These are phyloP conservation scores for Fulica atra DNA, from an alignment of 2,113 vertebrate genomes.

Conservation along the genomic window DNA sequence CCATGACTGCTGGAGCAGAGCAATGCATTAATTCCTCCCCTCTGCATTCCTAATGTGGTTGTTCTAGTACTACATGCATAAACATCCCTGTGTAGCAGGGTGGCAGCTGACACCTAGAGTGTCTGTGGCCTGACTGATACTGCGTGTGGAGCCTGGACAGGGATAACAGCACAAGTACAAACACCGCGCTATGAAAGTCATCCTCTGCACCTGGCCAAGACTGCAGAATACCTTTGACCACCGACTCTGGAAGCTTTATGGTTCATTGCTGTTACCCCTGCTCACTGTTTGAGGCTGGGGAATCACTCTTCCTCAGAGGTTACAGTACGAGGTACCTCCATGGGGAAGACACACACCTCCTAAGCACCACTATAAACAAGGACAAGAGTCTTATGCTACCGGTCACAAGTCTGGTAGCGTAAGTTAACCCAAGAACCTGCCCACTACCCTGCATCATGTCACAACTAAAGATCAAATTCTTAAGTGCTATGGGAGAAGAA, in stretches of 20 bases:
- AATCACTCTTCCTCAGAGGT: background rate
- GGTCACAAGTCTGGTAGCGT: background rate
- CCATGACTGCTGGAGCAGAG: background rate
- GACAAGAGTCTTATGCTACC: no score
- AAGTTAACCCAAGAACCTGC: background rate
- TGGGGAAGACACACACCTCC: background rate
- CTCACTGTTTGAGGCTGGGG: background rate
- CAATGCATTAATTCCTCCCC: background rate
- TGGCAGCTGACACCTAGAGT: background rate
- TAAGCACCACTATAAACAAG: background rate
- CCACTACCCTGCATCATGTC: fast-evolving
- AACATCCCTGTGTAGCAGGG: background rate
- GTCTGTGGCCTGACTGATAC: fast-evolving
- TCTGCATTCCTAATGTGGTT: background rate
- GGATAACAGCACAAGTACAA: background rate
- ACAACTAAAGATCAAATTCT: background rate
- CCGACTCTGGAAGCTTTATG: background rate
- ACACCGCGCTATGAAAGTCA: background rate
- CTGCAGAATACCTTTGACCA: background rate
- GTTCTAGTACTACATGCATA: background rate
- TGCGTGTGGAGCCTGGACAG: background rate
- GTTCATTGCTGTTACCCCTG: background rate
- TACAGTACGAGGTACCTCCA: background rate
- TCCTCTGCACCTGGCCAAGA: background rate
- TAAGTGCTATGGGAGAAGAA: background rate